These are phyloP conservation scores for Sus cebifrons DNA, from an alignment of 2,797 vertebrate genomes.

Conservation along the genomic window DNA sequence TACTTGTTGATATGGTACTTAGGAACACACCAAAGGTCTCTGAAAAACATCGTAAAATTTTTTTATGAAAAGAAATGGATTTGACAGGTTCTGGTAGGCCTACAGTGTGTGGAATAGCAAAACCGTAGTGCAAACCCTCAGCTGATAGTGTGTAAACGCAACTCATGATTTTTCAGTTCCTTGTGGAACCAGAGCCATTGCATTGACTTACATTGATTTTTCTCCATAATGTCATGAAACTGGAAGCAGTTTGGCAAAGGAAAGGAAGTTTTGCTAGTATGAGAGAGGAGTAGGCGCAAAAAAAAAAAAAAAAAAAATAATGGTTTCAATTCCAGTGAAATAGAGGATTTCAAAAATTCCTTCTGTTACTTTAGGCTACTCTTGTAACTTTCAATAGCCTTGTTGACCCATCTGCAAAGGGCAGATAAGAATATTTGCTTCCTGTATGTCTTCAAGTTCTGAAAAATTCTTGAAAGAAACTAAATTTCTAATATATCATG, in stretches of 20 bases:
- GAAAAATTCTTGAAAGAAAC: conserved; percentile 23
- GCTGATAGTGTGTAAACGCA: conserved; percentile 14
- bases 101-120: background rate
- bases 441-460: conserved; percentile 11
- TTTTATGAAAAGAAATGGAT: conserved; percentile 8
- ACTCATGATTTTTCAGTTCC: conserved; percentile 35
- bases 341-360: conserved; percentile 23
- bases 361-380: conserved; percentile 55
- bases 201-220: conserved; percentile 54
- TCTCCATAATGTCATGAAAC: background rate
- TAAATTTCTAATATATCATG: conserved; percentile 8
- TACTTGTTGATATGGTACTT: conserved; percentile 7
- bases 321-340: conserved; percentile 41
- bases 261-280: background rate
- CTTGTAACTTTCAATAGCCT: background rate
- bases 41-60: conserved; percentile 3
- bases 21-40: conserved; percentile 43
- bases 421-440: conserved; percentile 73
- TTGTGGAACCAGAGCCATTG: background rate
- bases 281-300: background rate
- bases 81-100: background rate
- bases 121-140: background rate
- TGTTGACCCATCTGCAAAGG: conserved; percentile 66
- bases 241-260: conserved; percentile 71
- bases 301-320: background rate